A percentile compares a stretch with the other conserved stretches of the same genome.
Conservation (phyloP, 2,113 vertebrate genomes). For the Sarotherodon lohbergeri region DNA sequence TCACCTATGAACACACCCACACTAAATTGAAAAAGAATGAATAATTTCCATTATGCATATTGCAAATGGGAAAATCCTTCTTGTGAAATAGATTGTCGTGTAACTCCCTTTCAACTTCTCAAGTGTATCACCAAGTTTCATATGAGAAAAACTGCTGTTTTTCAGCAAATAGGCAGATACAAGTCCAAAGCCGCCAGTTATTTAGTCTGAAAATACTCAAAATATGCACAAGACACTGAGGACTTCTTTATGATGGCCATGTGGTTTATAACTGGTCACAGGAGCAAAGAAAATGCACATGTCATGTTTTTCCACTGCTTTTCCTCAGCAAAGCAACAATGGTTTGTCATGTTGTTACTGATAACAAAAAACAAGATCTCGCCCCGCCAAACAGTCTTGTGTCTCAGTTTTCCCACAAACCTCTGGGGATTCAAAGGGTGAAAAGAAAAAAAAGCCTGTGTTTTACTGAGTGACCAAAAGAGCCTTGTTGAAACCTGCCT, state of each 20-base stretch:
- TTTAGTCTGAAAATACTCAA: neutral
- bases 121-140: neutral
- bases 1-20: neutral
- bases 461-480: neutral
- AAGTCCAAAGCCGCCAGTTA: neutral
- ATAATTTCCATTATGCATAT: neutral
- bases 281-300: neutral
- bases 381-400: fast-evolving
- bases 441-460: neutral
- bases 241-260: neutral
- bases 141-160: neutral
- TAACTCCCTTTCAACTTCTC: neutral
- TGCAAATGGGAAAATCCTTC: neutral
- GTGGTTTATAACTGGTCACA: neutral
- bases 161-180: neutral
- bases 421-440: neutral
- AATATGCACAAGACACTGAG: neutral
- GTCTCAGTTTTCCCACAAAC: neutral
- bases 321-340: neutral
- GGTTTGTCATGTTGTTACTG: neutral
- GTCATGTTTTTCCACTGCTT: neutral
- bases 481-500: neutral
- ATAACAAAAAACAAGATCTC: neutral
- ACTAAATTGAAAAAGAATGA: neutral
- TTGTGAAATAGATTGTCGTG: neutral